Evolutionary conservation across 2,888 invertebrate genomes (phyloP), one percentile per base, ranked within the genome.

Genomic region (Himalopsyche japonica): DNA sequence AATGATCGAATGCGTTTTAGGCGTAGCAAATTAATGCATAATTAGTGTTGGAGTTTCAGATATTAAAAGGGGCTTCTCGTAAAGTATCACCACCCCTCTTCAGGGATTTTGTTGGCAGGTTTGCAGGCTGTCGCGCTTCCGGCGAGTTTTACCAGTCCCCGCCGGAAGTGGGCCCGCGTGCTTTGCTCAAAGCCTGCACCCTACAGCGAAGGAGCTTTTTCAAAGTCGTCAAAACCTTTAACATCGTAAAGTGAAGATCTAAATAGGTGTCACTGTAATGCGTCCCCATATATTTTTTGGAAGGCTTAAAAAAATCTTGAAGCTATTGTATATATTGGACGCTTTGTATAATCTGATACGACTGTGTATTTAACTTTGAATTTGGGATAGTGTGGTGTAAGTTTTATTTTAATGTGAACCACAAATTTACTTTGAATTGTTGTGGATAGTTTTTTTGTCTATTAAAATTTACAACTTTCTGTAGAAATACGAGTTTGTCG

Each of bases 71-170:
- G 37, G 77, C 37, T 34, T 77, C 37, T 77, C 77, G 18, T 43
- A 34, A 77, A 77, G 77, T 34, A 34, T 77, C 37, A 30, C 30
- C 15, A 24, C 77, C 34, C 34, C 77, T 77, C 77, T 77, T 43
- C 12, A 37, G 77, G 77, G 77, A 43, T 77, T 77, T 43, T 20
- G 24, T n/a, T 24, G 77, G 34, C 77, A 77, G 77, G 77, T 77
- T 43, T 34, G 77, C 77, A 77, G 77, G 77, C 77, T 77, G 77
- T 77, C 77, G 77, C 77, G 77, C 77, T 77, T 77, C 77, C 77
- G 77, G 77, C 77, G 77, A 70, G 70, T 37, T 8, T 37, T 30
- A 34, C 43, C 37, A n/a, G 18, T 20, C 77, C 77, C 77, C 77
- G 37, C 77, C 77, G 77, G 77, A 77, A 77, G 37, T 77, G 77